A percentile compares a stretch with the other conserved stretches of the same genome.
phyloP scores from a whole-genome alignment of 2,888 invertebrate species.

The Vanessa cardui region DNA sequence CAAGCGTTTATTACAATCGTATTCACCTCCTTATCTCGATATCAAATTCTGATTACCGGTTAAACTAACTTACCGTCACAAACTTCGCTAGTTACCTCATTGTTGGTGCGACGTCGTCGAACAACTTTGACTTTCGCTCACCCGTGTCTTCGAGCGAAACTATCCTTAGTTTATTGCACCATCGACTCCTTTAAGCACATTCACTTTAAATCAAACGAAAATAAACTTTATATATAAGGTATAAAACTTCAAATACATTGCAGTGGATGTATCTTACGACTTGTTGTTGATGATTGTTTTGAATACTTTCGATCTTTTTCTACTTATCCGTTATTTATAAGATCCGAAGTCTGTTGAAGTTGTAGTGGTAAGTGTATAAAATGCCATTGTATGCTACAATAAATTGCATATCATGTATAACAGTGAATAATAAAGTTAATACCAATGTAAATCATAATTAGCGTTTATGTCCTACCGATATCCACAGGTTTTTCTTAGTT shows the following conservation, averaged over 20 bases:
- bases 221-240: background rate
- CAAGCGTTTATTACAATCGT: too few relatives aligned
- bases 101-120: slow-evolving; percentile 4
- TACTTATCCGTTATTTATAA: too few relatives aligned
- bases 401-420: too few relatives aligned
- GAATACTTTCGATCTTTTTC: too few relatives aligned
- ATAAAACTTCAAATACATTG: background rate
- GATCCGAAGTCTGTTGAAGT: too few relatives aligned
- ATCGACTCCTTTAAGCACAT: background rate
- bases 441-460: too few relatives aligned
- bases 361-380: too few relatives aligned
- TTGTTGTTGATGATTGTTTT: too few relatives aligned
- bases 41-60: slow-evolving; percentile 1
- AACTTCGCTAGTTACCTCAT: slow-evolving; percentile 5
- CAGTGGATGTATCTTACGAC: background rate
- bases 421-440: too few relatives aligned
- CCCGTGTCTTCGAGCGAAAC: slow-evolving; percentile 18
- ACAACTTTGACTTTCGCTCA: slow-evolving; percentile 11
- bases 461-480: too few relatives aligned
- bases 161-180: slow-evolving; percentile 7
- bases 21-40: background rate
- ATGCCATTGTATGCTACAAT: too few relatives aligned
- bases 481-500: too few relatives aligned
- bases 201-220: background rate
- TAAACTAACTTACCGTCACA: slow-evolving; percentile 2